A percentile compares a stretch with the other conserved stretches of the same genome.
These are phyloP conservation scores for Elegia similella DNA, from an alignment of 2,888 invertebrate species.

Conservation along the genomic window DNA sequence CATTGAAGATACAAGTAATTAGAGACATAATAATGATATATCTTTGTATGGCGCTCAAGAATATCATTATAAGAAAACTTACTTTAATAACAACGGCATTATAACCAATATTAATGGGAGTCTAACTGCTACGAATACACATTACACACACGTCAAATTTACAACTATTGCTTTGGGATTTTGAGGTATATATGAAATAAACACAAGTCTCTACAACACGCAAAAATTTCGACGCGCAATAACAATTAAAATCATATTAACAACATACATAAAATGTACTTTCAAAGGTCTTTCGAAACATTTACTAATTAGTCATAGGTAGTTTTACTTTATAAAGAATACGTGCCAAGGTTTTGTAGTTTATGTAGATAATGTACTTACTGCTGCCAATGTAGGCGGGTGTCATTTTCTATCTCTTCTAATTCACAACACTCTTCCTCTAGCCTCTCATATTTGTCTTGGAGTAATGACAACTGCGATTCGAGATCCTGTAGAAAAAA, in stretches of 20 bases:
- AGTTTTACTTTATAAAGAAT: constrained; percentile 13
- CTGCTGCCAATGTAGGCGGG: constrained; percentile 83
- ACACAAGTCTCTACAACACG: neutral
- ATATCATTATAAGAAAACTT: too few relatives aligned
- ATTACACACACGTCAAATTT: too few relatives aligned
- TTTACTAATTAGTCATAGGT: constrained; percentile 11
- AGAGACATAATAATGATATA: too few relatives aligned
- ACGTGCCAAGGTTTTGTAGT: constrained; percentile 6
- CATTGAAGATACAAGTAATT: too few relatives aligned
- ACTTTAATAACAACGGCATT: too few relatives aligned
- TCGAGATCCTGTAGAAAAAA: constrained; percentile 67
- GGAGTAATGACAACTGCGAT: constrained; percentile 78
- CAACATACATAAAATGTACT: constrained; percentile 5
- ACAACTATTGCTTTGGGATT: neutral
- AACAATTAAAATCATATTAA: constrained; percentile 2
- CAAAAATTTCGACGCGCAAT: neutral
- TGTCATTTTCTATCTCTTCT: constrained; percentile 89
- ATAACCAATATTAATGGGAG: too few relatives aligned
- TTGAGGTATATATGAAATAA: neutral
- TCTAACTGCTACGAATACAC: too few relatives aligned
- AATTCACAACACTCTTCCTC: constrained; percentile 88
- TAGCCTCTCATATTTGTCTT: constrained; percentile 83
- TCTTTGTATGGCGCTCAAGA: too few relatives aligned
- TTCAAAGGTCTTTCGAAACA: constrained; percentile 14
- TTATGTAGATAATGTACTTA: constrained; percentile 44